A percentile compares a stretch with the other conserved stretches of the same genome.
These are phyloP conservation scores for Anolis carolinensis DNA, from an alignment of 2,113 vertebrate genomes.

Conservation along the genomic window DNA sequence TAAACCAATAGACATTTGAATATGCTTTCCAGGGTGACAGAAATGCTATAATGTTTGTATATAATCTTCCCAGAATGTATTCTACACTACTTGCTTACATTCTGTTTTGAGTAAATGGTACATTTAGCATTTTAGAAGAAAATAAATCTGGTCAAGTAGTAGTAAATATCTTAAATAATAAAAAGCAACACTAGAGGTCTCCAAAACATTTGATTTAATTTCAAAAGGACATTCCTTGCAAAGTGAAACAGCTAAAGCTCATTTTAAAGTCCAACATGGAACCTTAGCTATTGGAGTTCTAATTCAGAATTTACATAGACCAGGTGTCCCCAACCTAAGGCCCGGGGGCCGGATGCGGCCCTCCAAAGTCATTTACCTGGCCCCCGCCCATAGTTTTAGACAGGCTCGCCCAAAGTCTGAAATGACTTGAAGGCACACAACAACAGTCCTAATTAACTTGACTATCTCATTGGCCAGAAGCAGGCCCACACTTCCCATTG, in stretches of 20 bases:
- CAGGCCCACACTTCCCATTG: too few species aligned
- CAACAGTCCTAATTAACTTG: too few species aligned
- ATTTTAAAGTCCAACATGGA: neutral
- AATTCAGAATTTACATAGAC: neutral
- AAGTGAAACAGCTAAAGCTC: neutral
- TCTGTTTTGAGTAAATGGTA: neutral
- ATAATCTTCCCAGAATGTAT: neutral
- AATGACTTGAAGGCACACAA: too few species aligned
- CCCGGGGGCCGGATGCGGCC: too few species aligned
- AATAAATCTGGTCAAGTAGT: neutral
- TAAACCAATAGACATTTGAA: neutral
- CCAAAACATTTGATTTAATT: constrained; percentile 53
- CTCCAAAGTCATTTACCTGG: too few species aligned
- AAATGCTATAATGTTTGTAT: neutral
- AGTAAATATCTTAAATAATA: constrained; percentile 21
- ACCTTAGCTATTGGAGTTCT: neutral
- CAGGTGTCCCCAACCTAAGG: too few species aligned
- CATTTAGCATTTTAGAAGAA: neutral
- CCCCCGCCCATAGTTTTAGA: too few species aligned
- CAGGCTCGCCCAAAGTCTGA: too few species aligned
- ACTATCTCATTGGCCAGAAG: too few species aligned
- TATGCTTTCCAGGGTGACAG: too few species aligned
- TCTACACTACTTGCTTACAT: neutral
- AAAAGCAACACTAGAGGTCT: constrained; percentile 64
- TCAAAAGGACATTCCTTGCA: neutral